Conservation (phyloP, 1,140 invertebrate genomes). For the Drosophila saltans region DNA sequence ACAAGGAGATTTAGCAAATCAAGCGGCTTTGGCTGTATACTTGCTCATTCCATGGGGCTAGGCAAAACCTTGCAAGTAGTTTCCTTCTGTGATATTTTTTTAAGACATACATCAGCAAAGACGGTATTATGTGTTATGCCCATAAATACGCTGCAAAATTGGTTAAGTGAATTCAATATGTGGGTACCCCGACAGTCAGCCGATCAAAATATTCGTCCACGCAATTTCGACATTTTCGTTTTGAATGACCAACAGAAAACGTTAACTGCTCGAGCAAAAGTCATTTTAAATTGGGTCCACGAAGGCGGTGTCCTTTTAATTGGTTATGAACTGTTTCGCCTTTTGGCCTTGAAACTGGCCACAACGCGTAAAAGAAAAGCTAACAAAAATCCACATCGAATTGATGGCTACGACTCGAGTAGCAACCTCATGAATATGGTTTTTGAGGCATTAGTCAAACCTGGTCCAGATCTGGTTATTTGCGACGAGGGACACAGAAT, state of each 20-base stretch:
- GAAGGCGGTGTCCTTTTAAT: conserved; percentile 97
- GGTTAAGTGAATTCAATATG: conserved; percentile 98
- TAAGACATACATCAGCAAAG: conserved; percentile 94
- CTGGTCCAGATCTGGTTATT: conserved; percentile 96
- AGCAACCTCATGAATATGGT: conserved; percentile 94
- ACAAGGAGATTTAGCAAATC: conserved; percentile 94
- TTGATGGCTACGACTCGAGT: conserved; percentile 88
- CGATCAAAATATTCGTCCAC: conserved; percentile 85
- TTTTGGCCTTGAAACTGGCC: conserved; percentile 91
- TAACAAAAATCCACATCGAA: conserved; percentile 85
- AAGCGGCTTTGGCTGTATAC: conserved; percentile 97
- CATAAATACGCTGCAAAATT: conserved; percentile 99
- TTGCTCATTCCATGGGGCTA: conserved; percentile 99
- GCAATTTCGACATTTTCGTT: conserved; percentile 94
- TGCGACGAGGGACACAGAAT: conserved; percentile 98
- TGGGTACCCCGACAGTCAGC: conserved; percentile 90
- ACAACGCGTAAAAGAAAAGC: conserved; percentile 74
- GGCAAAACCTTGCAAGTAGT: conserved; percentile 99
- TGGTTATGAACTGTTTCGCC: conserved; percentile 98
- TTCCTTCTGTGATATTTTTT: conserved; percentile 97
- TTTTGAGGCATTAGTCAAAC: conserved; percentile 93
- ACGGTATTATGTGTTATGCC: conserved; percentile 98
- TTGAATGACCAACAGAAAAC: conserved; percentile 98
- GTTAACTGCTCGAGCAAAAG: conserved; percentile 91
- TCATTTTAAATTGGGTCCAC: conserved; percentile 92